Base-by-base conservation (phyloP, 1,140 invertebrate genomes). In the Anadara kagoshimensis region DNA sequence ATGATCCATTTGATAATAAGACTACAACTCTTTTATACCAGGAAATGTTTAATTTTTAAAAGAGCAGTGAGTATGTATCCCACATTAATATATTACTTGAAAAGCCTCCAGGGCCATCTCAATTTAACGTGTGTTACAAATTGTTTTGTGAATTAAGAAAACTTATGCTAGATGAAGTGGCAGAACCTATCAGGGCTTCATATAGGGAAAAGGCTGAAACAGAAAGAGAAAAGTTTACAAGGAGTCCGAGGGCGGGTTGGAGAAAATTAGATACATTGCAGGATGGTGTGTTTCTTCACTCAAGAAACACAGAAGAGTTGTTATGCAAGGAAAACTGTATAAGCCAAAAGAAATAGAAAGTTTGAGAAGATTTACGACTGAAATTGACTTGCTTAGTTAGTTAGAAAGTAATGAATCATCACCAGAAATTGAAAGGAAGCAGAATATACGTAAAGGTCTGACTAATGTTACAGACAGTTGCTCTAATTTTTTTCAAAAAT, bases 201-300 rank as follows among this genome's bases (percentile, higher is more conserved):
- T n/a, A 20, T 20, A 14, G 18, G 20, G 51, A 43, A 57, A 57
- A 18, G 14, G 54, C 36, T 44, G 26, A n/a, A 44, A 36, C 14
- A 57, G 26, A 57, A 14, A 57, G 5, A 68, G 65, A 12, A 26
- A 56, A 22, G 18, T 20, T 18, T 68, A 57, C 57, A 8, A 18
- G 57, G 65, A 68, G 24, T 68, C 53, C 8, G 53, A 12, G 44
- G 65, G 54, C 14, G 65, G 65, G 5, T 12, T 14, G 5, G 29
- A 36, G 16, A 68, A 68, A 57, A 68, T 68, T 44, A 20, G 65
- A 58, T 68, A 58, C 26, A 68, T 68, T 22, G 65, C 53, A 20
- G 65, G 36, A 20, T 68, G 65, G 54, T 68, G 65, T 24, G n/a
- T 68, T 44, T 36, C 24, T n/a, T 54, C 49, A 26, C 18, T 68